Evolutionary conservation across 2,113 vertebrate species (phyloP), one percentile per base, ranked within the genome.

Genomic region (Camelus dromedarius): DNA sequence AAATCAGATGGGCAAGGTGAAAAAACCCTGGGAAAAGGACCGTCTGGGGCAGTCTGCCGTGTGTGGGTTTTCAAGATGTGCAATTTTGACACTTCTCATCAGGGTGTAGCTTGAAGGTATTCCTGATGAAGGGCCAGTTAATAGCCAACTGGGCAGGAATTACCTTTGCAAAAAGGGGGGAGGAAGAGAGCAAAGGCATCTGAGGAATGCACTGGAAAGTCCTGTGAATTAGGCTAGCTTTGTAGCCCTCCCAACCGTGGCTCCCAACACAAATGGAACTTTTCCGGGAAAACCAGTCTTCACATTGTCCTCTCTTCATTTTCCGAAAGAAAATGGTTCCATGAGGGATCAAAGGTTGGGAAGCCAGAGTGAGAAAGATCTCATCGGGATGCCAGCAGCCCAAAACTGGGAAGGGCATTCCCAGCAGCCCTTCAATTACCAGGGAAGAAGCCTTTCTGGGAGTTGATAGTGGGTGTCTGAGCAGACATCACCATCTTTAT

Each of bases 391-490:
- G 32, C 26, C 11, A 12, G 38, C 67, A 73, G 50, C 30, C 91
- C 26, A 2, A 8, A 81, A 32, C 58, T 89, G 58, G 30, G 73
- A 90, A 70, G 80, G 94, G 76, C 80, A 10, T 54, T 24, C 11
- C 58, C 58, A 75, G 35, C 32, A 56, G 35, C 96, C 87, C 81
- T 97, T 92, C 93, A 95, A 89, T 97, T 95, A 95, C 3, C 76
- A 0, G 0, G 4, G 22, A 60, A 76, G 83, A 54, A 91, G 52
- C 62, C 64, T 90, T 54, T 24, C 72, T 72, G 86, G 79, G 62
- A 85, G 64, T 30, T 24, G 77, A 58, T 28, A 67, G 89, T 95
- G 72, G 72, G 73, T 80, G 75, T 93, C 86, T 77, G 56, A 18
- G 24, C 54, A 94, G 88, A 96, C 66, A 73, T 19, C n/a, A 26